Base-by-base conservation (phyloP, 2,797 vertebrate species). In the Notoglanidium macrostoma region DNA sequence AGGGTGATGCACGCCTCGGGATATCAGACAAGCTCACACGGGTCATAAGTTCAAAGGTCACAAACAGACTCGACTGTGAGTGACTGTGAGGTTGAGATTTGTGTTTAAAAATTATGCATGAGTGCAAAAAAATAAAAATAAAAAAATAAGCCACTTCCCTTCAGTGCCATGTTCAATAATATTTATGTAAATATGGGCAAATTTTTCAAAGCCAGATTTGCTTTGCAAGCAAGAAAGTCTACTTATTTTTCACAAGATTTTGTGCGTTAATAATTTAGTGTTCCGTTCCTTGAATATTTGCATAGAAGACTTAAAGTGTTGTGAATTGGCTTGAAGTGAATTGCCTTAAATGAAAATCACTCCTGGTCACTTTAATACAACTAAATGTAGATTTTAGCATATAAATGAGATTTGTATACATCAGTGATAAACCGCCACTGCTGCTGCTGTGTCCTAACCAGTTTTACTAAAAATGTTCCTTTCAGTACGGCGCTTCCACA, bases 31-130 rank as follows among this genome's bases (percentile, higher is more conserved):
- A 88, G 81, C 72, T 87, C 83, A 74, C 86, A 40, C 14, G 74
- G 90, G 87, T 90, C 90, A 90, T 68, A 89, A 91, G 90, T 91
- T 91, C 88, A 91, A 89, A 89, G 90, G 90, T 91, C 89, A 90
- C 74, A 77, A 87, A 63, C 15, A 15, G 80, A 46, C 85, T 59
- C 21, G 49, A 85, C 78, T n/a, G 51, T 2, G 21, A 89, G 32
- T 15, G 49, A 85, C 78, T n/a, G 51, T 2, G 21, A 89, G 32
- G 88, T 73, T n/a, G 10, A 32, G 26, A 40, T 40, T 17, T 54
- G 23, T 65, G 14, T 67, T 79, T 40, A 23, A 23, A 68, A 55
- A 78, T 57, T 14, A 6, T 79, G 76, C 59, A 40, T 2, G 14
- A 23, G 4, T 14, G n/a, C n/a, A 35, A 85, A 63, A 29, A 46